Evolutionary conservation across 1,140 invertebrate genomes (phyloP).

Genomic region (Papilio dardanus): DNA sequence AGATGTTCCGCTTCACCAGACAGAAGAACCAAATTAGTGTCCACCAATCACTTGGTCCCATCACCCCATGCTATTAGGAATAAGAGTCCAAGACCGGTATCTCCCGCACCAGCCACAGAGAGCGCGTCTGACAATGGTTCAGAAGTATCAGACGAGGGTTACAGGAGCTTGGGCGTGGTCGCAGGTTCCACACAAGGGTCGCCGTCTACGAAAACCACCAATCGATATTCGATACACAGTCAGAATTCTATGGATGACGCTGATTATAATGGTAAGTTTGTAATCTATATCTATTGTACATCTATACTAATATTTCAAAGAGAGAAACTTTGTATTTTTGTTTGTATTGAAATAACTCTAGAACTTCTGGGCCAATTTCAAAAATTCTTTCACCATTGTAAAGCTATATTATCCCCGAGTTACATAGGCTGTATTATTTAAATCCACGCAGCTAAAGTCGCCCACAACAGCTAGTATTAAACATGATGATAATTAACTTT

Average conservation of each 20-base stretch:
- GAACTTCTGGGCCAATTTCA: too few relatives aligned
- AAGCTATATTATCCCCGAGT: too few relatives aligned
- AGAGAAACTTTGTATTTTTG: too few relatives aligned
- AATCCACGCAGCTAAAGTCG: too few relatives aligned
- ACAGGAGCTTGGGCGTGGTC: constrained; percentile 89
- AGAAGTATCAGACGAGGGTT: constrained; percentile 94
- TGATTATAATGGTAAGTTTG: constrained; percentile 85
- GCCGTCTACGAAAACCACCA: constrained; percentile 78
- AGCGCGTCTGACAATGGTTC: constrained; percentile 92
- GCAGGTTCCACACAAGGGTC: constrained; percentile 79
- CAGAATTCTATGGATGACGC: constrained; percentile 87
- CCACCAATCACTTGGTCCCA: constrained; percentile 70
- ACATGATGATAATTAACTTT: too few relatives aligned
- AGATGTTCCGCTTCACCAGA: constrained; percentile 73
- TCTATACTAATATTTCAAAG: too few relatives aligned
- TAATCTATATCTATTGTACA: background rate
- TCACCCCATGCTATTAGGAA: constrained; percentile 69
- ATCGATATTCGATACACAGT: constrained; percentile 85
- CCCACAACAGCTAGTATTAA: too few relatives aligned
- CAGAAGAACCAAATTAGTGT: constrained; percentile 66
- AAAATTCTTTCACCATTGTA: too few relatives aligned
- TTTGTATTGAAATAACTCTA: too few relatives aligned
- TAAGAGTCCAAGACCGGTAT: constrained; percentile 72
- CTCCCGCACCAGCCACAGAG: constrained; percentile 73
- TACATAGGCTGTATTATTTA: too few relatives aligned